Percentiles rank a stretch among this genome's conserved stretches.
Evolutionary conservation across 2,888 invertebrate species (phyloP).

Genomic region (Heteromyza rotundicornis): DNA sequence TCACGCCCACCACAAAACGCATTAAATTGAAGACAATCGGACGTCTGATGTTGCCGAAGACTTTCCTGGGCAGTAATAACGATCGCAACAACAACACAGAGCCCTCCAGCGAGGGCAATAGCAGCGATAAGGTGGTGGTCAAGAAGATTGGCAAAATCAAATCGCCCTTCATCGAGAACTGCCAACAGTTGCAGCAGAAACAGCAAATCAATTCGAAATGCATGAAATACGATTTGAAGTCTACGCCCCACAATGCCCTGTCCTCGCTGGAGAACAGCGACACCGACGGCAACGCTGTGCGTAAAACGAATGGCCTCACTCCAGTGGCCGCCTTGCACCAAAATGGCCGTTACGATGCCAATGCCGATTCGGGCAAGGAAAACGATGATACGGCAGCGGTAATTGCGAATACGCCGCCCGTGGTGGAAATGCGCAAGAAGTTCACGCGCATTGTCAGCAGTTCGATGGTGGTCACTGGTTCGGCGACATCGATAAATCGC

Average conservation of each 20-base stretch:
- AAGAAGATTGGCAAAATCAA: constrained; percentile 60
- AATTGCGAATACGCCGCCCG: constrained; percentile 26
- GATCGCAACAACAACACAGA: constrained; percentile 46
- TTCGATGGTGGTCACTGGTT: not conserved
- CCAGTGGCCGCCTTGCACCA: constrained; percentile 29
- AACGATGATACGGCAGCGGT: constrained; percentile 41
- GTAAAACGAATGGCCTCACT: constrained; percentile 40
- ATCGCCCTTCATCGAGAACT: constrained; percentile 58
- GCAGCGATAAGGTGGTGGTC: constrained; percentile 24
- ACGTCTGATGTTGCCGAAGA: constrained; percentile 53
- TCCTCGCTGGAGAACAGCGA: constrained; percentile 34
- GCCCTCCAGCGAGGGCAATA: constrained; percentile 20
- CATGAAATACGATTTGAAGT: constrained; percentile 38
- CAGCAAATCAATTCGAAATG: constrained; percentile 29
- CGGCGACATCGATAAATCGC: constrained; percentile 27
- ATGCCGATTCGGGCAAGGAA: constrained; percentile 57
- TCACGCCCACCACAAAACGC: constrained; percentile 37
- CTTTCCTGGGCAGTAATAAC: constrained; percentile 48
- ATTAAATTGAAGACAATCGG: constrained; percentile 53
- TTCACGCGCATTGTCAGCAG: constrained; percentile 40
- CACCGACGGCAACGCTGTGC: constrained; percentile 39
- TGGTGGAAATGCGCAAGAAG: constrained; percentile 48
- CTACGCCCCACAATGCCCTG: constrained; percentile 28
- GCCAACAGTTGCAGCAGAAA: constrained; percentile 38
- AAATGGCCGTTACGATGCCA: constrained; percentile 30